Percentiles rank a stretch among this genome's conserved stretches.
Conservation (phyloP, 2,797 vertebrate species). For the Hozukius guyotensis region DNA sequence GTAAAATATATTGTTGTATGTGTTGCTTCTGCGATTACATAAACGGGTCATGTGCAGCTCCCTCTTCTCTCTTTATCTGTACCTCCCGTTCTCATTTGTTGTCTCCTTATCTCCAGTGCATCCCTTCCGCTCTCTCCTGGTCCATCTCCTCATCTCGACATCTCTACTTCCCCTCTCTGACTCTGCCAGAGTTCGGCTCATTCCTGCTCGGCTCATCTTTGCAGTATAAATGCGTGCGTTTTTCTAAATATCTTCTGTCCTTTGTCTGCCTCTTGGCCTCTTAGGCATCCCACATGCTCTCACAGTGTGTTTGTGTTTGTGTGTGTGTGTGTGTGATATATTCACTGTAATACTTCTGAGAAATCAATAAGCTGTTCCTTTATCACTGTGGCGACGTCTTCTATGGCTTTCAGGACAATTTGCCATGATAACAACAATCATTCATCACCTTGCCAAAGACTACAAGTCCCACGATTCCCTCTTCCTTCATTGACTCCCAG, state of each 20-base stretch:
- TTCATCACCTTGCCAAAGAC: constrained; percentile 88
- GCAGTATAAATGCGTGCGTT: not conserved
- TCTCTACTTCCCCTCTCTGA: constrained; percentile 32
- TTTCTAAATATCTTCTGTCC: constrained; percentile 9
- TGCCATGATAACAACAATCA: constrained; percentile 92
- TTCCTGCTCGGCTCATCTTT: constrained; percentile 1
- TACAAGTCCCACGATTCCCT: constrained; percentile 58
- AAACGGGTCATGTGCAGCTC: not conserved
- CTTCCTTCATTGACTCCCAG: constrained; percentile 8
- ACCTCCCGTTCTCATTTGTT: constrained; percentile 53
- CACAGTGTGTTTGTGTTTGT: constrained; percentile 15
- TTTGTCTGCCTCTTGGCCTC: not conserved
- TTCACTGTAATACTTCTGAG: constrained; percentile 94
- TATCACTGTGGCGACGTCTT: constrained; percentile 87
- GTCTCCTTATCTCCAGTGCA: constrained; percentile 44
- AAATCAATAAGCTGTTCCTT: constrained; percentile 93
- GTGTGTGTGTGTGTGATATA: constrained; percentile 85
- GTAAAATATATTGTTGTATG: not conserved
- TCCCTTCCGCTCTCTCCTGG: constrained; percentile 28
- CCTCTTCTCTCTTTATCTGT: constrained; percentile 33
- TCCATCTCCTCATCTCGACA: constrained; percentile 50
- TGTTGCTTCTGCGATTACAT: not conserved
- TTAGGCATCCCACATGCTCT: not conserved
- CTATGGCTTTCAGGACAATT: constrained; percentile 94
- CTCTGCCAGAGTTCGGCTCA: not conserved